A percentile compares a stretch with the other conserved stretches of the same genome.
These are phyloP conservation scores for Horisme vitalbata DNA, from an alignment of 2,888 invertebrate genomes.

Conservation along the genomic window DNA sequence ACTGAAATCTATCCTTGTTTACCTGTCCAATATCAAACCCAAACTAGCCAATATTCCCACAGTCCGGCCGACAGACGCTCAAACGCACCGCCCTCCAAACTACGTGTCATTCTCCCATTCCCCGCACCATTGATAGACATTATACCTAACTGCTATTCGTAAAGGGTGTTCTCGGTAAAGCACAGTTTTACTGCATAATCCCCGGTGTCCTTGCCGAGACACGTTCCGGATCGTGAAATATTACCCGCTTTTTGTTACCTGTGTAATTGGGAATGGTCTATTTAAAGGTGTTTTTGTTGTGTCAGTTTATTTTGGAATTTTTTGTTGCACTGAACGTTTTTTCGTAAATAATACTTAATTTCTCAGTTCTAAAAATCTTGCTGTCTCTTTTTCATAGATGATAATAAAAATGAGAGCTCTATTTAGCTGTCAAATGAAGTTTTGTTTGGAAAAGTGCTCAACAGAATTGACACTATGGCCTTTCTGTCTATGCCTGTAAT, in stretches of 20 bases:
- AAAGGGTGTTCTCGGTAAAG: constrained; percentile 29
- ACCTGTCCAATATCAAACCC: neutral
- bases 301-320: too few species aligned
- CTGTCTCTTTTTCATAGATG: too few species aligned
- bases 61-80: constrained; percentile 45
- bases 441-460: too few species aligned
- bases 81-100: constrained; percentile 29
- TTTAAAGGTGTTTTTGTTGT: neutral
- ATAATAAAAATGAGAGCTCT: too few species aligned
- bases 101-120: constrained; percentile 40
- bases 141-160: constrained; percentile 9
- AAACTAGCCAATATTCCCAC: constrained; percentile 3
- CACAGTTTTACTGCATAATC: constrained; percentile 31
- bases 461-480: too few species aligned
- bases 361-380: too few species aligned
- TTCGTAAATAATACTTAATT: too few species aligned
- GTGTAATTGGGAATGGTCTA: constrained; percentile 11
- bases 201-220: constrained; percentile 15
- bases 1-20: too few species aligned
- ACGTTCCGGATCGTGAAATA: constrained; percentile 32
- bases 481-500: too few species aligned
- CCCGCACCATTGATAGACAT: constrained; percentile 15
- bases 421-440: too few species aligned
- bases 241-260: constrained; percentile 23
- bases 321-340: too few species aligned